Conservation (phyloP, 2,888 invertebrate genomes). For the Ashinkailepas kermadecensis region DNA sequence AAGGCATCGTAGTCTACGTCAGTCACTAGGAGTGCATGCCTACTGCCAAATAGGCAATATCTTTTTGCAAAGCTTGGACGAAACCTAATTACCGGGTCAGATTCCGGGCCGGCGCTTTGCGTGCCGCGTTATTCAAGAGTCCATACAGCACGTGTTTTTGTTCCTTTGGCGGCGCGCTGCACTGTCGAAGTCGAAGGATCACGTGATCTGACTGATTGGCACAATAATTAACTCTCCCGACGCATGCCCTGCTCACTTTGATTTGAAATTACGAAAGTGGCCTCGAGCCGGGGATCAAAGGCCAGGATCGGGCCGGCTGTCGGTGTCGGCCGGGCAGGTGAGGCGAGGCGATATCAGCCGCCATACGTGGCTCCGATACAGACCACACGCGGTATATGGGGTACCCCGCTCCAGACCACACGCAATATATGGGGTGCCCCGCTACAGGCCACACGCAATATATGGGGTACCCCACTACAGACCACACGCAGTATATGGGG, state of each 20-base stretch:
- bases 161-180: neutral
- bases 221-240: neutral
- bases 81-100: neutral
- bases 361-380: too few relatives aligned
- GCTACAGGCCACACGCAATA: too few relatives aligned
- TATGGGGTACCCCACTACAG: too few relatives aligned
- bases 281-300: neutral
- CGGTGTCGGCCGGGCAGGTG: too few relatives aligned
- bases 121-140: neutral
- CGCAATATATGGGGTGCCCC: too few relatives aligned
- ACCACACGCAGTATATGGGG: too few relatives aligned
- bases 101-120: neutral
- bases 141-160: neutral
- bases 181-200: constrained; percentile 2
- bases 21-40: neutral
- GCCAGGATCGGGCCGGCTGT: neutral
- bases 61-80: neutral
- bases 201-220: constrained; percentile 4
- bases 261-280: neutral
- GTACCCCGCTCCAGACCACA: too few relatives aligned
- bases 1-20: too few relatives aligned
- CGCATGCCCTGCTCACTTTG: neutral
- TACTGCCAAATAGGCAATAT: constrained; percentile 5
- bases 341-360: too few relatives aligned
- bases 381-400: too few relatives aligned